A percentile compares a stretch with the other conserved stretches of the same genome.
Conservation (phyloP, 2,113 vertebrate species). For the Daboia siamensis region DNA sequence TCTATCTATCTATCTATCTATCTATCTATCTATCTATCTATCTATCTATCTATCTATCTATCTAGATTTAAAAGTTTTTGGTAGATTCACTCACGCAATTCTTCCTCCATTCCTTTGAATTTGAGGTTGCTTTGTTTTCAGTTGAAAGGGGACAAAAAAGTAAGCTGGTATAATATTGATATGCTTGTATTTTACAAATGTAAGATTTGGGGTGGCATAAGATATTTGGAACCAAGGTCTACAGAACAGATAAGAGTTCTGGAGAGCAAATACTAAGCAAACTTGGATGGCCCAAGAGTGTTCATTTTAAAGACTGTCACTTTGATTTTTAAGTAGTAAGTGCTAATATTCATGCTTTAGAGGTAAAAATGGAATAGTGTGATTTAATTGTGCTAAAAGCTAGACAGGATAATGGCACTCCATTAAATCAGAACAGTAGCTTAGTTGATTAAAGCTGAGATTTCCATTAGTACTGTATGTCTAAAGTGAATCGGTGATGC, state of each 20-base stretch:
- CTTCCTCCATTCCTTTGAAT: neutral
- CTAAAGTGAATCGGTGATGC: neutral
- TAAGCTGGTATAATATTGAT: neutral
- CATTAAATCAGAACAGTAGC: neutral
- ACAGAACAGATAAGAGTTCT: neutral
- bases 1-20: too few species aligned
- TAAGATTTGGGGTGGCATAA: neutral
- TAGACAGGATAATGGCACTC: too few species aligned
- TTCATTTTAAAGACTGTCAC: neutral
- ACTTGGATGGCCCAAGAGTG: fast-evolving
- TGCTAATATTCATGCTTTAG: neutral
- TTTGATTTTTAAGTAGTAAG: neutral
- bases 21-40: too few species aligned
- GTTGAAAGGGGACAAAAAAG: neutral
- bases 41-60: too few species aligned
- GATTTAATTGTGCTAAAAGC: neutral
- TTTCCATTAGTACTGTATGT: neutral
- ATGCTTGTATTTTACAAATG: neutral
- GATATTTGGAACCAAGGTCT: neutral
- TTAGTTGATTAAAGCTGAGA: neutral
- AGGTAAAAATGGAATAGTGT: neutral
- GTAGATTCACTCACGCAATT: neutral
- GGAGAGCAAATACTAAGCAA: neutral
- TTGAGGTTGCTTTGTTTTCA: neutral
- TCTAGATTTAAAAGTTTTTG: neutral